Evolutionary conservation across 2,797 vertebrate species (phyloP), one percentile per base, ranked within the genome.

Genomic region (Cuculus canorus): DNA sequence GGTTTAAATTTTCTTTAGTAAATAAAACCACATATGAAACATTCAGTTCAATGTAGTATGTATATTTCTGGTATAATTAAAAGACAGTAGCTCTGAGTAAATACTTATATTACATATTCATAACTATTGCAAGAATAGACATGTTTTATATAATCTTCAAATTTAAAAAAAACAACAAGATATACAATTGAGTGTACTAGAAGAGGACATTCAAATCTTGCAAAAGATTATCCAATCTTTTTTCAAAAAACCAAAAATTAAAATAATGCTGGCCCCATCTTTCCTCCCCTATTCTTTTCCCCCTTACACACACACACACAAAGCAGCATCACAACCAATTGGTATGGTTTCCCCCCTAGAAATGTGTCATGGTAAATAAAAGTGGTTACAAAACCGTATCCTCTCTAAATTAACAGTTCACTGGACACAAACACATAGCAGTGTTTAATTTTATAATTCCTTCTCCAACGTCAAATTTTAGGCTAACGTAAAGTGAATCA

Each of bases 91-190:
- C 80, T 96, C 92, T 94, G 89, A 78, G 91, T 96, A 96, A 97
- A 97, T 96, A 95, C 96, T 97, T 97, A 97, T 96, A 96, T 95
- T 96, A 97, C 96, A 97, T 97, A 97, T 96, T 96, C 96, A 96
- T 96, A 97, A 89, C 96, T 95, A 96, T 96, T 96, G 97, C 82
- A 96, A 96, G 96, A 95, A 95, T 94, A 97, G 94, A 94, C 88
- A 87, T 41, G 70, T 92, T 92, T 96, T 41, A 92, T 95, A 97
- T 84, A 89, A 97, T 86, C 86, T 92, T 93, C 56, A 88, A 94
- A 94, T 96, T 93, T 86, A 66, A 94, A 92, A 92, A 96, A 95
- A 92, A 32, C n/a, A n/a, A 35, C 94, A 96, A 97, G 90, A 97
- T 96, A 97, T 93, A 98, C 96, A 97, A 79, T 81, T 95, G 68